Percentiles rank a stretch among this genome's conserved stretches.
Evolutionary conservation across 2,113 vertebrate genomes (phyloP).

Genomic region (Empidonax traillii): DNA sequence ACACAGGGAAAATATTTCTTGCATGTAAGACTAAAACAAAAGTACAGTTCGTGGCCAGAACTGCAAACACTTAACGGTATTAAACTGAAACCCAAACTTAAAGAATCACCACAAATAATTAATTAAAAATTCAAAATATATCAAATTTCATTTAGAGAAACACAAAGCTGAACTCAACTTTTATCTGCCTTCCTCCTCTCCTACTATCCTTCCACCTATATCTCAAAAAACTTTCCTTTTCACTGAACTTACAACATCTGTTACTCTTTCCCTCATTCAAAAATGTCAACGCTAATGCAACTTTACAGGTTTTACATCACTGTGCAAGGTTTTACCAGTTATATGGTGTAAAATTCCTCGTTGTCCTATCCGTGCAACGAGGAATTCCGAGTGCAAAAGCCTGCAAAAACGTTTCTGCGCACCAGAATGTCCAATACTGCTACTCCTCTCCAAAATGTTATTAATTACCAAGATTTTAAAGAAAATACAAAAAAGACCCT

Average conservation of each 20-base stretch:
- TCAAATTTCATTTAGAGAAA: background rate
- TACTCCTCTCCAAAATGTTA: accelerated
- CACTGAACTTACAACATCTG: background rate
- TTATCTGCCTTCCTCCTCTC: background rate
- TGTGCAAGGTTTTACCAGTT: background rate
- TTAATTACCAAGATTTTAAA: background rate
- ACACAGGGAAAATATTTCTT: background rate
- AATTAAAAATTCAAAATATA: background rate
- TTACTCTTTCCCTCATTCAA: background rate
- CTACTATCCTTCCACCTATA: background rate
- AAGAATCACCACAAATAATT: background rate
- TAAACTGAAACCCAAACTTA: background rate
- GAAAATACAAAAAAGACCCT: background rate
- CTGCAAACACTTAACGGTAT: background rate
- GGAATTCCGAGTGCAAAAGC: background rate
- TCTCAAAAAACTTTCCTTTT: background rate
- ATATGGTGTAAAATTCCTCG: accelerated
- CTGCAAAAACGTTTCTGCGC: background rate
- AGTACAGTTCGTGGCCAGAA: background rate
- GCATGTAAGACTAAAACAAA: background rate
- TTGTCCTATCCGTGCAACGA: accelerated
- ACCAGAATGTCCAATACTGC: accelerated
- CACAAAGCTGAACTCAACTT: background rate
- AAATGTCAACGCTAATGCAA: background rate
- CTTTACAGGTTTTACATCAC: background rate